These are phyloP conservation scores for Papilio machaon DNA, from an alignment of 1,140 invertebrate genomes.

Conservation along the genomic window DNA sequence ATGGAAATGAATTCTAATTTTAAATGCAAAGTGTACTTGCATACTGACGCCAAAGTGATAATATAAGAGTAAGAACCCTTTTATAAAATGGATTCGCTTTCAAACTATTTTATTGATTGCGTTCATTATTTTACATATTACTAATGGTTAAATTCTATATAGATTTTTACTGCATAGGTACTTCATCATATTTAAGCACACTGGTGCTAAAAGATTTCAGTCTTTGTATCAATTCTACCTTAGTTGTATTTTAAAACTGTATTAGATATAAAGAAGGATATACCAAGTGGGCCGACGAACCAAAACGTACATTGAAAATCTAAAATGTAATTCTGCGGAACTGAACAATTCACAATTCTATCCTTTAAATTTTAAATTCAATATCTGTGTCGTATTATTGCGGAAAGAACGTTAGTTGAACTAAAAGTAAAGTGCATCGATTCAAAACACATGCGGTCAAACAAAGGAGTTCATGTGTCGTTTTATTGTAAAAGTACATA, in stretches of 20 bases:
- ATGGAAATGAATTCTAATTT: neutral
- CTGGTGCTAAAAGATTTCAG: too few relatives aligned
- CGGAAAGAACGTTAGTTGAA: neutral
- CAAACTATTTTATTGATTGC: neutral
- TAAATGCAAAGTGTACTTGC: neutral
- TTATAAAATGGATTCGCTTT: neutral
- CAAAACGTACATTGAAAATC: neutral
- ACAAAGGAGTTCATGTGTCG: conserved; percentile 26
- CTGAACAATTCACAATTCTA: neutral
- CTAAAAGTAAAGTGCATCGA: conserved; percentile 8
- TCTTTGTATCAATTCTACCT: too few relatives aligned
- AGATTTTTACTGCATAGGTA: too few relatives aligned
- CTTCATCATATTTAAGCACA: too few relatives aligned
- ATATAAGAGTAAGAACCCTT: neutral
- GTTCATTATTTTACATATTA: neutral
- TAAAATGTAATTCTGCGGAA: conserved; percentile 2
- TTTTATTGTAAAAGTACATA: conserved; percentile 26
- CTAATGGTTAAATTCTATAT: too few relatives aligned
- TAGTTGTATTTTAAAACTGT: too few relatives aligned
- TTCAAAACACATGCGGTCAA: conserved; percentile 31
- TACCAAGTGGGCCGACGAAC: neutral
- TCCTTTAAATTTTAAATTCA: conserved; percentile 31
- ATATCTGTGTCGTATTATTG: conserved; percentile 21
- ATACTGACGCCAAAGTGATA: neutral
- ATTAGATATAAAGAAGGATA: neutral